These are phyloP conservation scores for Apodemia mormo DNA, from an alignment of 2,888 invertebrate genomes.

Conservation along the genomic window DNA sequence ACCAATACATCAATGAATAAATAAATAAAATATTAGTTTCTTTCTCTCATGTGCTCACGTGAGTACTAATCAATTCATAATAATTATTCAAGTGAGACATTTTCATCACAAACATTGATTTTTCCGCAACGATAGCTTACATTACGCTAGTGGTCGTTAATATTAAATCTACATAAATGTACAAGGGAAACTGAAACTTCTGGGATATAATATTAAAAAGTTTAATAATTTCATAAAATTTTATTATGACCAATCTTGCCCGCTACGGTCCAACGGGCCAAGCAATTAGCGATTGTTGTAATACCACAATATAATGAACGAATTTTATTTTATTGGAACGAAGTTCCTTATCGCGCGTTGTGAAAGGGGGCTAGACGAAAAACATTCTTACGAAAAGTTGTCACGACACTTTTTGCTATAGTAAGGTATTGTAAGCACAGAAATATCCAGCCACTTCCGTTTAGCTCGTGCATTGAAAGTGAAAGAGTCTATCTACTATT, in stretches of 20 bases:
- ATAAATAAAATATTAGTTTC: too few species aligned
- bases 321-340: neutral
- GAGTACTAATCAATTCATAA: neutral
- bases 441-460: too few species aligned
- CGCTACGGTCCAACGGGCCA: constrained; percentile 34
- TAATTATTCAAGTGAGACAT: neutral
- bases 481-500: too few species aligned
- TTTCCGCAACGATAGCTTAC: constrained; percentile 6
- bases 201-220: constrained; percentile 24
- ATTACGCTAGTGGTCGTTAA: neutral
- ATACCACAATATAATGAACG: constrained; percentile 31
- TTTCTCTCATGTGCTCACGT: too few species aligned
- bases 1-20: too few species aligned
- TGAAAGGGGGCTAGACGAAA: too few species aligned
- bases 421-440: too few species aligned
- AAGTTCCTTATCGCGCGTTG: too few species aligned
- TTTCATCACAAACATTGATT: neutral
- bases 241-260: constrained; percentile 41
- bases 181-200: neutral
- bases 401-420: too few species aligned
- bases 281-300: constrained; percentile 41
- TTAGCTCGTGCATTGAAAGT: too few species aligned
- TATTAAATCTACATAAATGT: constrained; percentile 24
- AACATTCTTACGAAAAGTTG: too few species aligned
- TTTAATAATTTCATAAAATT: constrained; percentile 42